Conservation (phyloP, 2,113 vertebrate species). For the Prochilodus magdalenae region DNA sequence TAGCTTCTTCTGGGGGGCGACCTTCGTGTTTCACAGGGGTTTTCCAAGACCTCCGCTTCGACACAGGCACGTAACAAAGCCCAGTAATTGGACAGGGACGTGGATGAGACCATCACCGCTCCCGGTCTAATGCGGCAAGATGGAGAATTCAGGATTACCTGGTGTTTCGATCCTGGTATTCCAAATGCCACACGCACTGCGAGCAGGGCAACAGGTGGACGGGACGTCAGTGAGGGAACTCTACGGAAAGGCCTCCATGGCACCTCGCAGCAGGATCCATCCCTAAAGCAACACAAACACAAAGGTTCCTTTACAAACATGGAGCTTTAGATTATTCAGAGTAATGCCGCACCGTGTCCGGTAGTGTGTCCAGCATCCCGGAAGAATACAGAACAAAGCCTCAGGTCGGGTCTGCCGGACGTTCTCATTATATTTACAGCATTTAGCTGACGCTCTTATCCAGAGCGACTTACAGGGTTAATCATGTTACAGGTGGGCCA, state of each 20-base stretch:
- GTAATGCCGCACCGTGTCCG: not conserved
- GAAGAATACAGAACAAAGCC: no score
- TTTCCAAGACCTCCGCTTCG: not conserved
- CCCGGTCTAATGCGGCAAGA: not conserved
- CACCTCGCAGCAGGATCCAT: constrained; percentile 16
- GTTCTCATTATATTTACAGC: no score
- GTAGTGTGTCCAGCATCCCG: no score
- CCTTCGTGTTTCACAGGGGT: not conserved
- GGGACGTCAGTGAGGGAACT: constrained; percentile 7
- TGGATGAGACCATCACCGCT: not conserved
- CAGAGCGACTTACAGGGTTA: no score
- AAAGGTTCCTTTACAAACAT: not conserved
- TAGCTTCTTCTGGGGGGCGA: not conserved
- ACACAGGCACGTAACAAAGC: not conserved
- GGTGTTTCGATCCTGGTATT: not conserved
- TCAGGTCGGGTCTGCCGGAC: no score
- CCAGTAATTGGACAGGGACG: not conserved
- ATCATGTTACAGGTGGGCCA: no score
- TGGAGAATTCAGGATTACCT: constrained; percentile 12
- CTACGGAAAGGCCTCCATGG: not conserved
- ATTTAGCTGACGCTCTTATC: no score
- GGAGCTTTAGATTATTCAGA: not conserved
- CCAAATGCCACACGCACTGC: not conserved
- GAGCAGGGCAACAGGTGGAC: not conserved
- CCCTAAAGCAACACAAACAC: not conserved